phyloP scores from a whole-genome alignment of 2,113 vertebrate species.

The Leptocoma aspasia region DNA sequence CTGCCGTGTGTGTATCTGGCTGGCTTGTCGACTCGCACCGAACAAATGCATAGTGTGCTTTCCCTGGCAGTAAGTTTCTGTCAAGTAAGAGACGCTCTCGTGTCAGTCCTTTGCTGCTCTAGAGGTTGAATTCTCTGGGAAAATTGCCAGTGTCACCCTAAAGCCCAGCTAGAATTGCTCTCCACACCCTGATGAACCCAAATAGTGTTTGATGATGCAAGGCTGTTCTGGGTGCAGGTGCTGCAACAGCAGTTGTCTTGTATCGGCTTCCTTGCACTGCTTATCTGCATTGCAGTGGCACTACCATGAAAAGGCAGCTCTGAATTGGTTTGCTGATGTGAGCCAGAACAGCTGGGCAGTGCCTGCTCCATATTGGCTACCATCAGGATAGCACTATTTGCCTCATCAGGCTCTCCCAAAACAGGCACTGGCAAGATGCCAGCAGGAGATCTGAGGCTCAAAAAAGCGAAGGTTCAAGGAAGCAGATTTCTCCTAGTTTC shows the following conservation, averaged over 20 bases:
- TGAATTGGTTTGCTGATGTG: not conserved
- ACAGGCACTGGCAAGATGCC: not conserved
- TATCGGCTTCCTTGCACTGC: not conserved
- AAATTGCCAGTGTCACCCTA: not conserved
- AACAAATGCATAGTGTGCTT: not conserved
- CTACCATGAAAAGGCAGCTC: not conserved
- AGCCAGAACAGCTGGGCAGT: not conserved
- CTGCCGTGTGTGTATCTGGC: accelerated
- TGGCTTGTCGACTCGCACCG: accelerated
- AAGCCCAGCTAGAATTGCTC: not conserved
- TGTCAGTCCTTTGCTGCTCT: not conserved
- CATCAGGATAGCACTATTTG: not conserved
- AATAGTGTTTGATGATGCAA: not conserved
- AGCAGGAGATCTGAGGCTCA: not conserved
- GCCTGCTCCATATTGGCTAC: not conserved
- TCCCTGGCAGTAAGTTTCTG: not conserved
- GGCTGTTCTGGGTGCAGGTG: not conserved
- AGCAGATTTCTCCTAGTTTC: not conserved
- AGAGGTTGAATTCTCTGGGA: not conserved
- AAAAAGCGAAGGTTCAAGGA: not conserved
- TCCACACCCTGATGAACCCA: not conserved
- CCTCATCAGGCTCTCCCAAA: not conserved
- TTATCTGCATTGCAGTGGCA: not conserved
- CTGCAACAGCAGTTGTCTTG: not conserved
- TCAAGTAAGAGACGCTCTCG: not conserved